These are phyloP conservation scores for Chromoteleia sp. DNA, from an alignment of 2,888 invertebrate genomes.

Conservation along the genomic window DNA sequence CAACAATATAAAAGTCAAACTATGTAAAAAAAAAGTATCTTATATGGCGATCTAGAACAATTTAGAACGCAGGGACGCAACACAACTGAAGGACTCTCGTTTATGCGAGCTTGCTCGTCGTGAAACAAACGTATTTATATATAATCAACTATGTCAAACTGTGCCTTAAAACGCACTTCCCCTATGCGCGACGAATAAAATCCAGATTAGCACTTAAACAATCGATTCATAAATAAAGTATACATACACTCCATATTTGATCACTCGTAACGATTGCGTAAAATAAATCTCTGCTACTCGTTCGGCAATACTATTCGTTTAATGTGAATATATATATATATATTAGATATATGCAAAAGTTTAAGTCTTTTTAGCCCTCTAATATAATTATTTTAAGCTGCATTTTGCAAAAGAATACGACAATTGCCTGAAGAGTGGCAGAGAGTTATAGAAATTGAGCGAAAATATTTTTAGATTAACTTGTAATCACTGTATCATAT, in stretches of 20 bases:
- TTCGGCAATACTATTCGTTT: conserved; percentile 52
- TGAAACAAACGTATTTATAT: not conserved
- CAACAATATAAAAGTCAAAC: conserved; percentile 56
- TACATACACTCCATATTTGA: conserved; percentile 39
- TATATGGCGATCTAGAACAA: conserved; percentile 8
- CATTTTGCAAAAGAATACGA: too few relatives aligned
- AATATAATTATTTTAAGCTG: too few relatives aligned
- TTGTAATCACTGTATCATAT: too few relatives aligned
- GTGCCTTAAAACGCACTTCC: not conserved
- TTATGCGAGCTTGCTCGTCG: not conserved
- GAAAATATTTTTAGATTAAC: too few relatives aligned
- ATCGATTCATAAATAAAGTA: conserved; percentile 44
- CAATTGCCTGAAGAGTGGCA: too few relatives aligned
- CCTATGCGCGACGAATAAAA: conserved; percentile 7
- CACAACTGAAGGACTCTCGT: not conserved
- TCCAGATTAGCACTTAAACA: conserved; percentile 24
- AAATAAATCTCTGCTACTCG: conserved; percentile 61
- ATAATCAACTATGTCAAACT: not conserved
- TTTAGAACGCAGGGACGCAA: conserved; percentile 13
- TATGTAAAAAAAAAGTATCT: conserved; percentile 11
- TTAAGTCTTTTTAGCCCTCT: too few relatives aligned
- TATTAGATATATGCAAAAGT: conserved; percentile 25
- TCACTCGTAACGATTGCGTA: conserved; percentile 60
- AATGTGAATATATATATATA: conserved; percentile 33
- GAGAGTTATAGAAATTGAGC: too few relatives aligned